Conservation (phyloP, 2,797 vertebrate species). For the Natrix natrix region DNA sequence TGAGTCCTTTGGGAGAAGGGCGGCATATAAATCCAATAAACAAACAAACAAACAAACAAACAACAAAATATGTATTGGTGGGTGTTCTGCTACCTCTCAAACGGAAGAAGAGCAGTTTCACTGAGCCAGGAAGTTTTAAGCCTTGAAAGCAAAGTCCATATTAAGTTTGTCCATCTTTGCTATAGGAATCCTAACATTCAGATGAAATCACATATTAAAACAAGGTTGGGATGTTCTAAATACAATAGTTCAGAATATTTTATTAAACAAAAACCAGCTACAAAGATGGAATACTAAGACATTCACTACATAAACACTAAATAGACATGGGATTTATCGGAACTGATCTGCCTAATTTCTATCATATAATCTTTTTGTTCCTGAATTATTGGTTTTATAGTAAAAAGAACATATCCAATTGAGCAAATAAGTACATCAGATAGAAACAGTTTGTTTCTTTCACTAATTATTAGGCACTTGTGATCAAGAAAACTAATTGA, state of each 20-base stretch:
- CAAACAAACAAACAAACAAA: too few species aligned
- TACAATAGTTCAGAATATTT: neutral
- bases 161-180: neutral
- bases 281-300: neutral
- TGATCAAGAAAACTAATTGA: neutral
- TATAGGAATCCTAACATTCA: neutral
- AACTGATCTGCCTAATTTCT: neutral
- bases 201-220: neutral
- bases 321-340: neutral
- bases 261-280: neutral
- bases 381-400: neutral
- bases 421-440: neutral
- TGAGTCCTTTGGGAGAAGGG: too few species aligned
- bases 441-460: neutral
- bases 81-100: neutral
- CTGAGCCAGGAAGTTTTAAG: neutral
- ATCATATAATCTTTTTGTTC: neutral
- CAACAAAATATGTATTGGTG: neutral
- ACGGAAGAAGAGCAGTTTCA: neutral
- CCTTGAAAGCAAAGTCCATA: neutral
- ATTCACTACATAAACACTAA: neutral
- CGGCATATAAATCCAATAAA: too few species aligned
- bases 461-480: neutral
- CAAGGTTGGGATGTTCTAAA: neutral
- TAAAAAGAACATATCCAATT: neutral